Base-by-base conservation (phyloP, 2,888 invertebrate species). In the Dryococelus australis region DNA sequence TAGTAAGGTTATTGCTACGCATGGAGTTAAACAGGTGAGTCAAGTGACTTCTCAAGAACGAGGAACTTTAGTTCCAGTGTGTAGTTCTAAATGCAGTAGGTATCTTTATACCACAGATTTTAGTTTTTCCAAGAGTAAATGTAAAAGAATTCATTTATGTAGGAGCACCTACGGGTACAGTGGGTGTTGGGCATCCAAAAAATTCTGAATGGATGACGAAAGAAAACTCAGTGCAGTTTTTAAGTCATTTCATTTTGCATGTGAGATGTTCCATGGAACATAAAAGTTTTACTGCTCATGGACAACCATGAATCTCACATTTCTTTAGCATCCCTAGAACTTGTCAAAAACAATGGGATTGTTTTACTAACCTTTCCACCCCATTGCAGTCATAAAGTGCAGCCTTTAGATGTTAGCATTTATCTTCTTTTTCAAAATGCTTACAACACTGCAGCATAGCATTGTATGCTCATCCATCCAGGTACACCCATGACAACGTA, bases 401-500 rank as follows among this genome's bases (percentile, higher is more conserved):
- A 65, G 16, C 90, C 90, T 81, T 87, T 87, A 51, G 87, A 87
- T 28, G 47, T 80, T n/a, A 53, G 27, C 27, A 28, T 86, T 51
- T 87, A 81, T 83, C 43, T 26, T 86, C 83, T 84, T 20, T 81
- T 86, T 8, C 86, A 87, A 83, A 24, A 84, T 27, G 84, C 83
- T 53, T 88, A 88, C 51, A 89, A 88, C 83, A 81, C 43, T 24
- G 85, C 88, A 27, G 85, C 87, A 16, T 86, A 89, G 85, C 51
- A 87, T 9, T 88, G 89, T 88, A 88, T 89, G 90, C 86, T 90
- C 84, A 88, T 85, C 85, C 85, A 91, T 87, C 90, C 90, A 53
- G 90, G 90, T 16, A 90, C 90, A 88, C 88, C 90, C 12, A 90
- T 90, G 85, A 89, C 90, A 13, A 91, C 91, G 81, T 90, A 91